A percentile compares a stretch with the other conserved stretches of the same genome.
These are phyloP conservation scores for Lithophane ornitopus DNA, from an alignment of 2,888 invertebrate species.

Conservation along the genomic window DNA sequence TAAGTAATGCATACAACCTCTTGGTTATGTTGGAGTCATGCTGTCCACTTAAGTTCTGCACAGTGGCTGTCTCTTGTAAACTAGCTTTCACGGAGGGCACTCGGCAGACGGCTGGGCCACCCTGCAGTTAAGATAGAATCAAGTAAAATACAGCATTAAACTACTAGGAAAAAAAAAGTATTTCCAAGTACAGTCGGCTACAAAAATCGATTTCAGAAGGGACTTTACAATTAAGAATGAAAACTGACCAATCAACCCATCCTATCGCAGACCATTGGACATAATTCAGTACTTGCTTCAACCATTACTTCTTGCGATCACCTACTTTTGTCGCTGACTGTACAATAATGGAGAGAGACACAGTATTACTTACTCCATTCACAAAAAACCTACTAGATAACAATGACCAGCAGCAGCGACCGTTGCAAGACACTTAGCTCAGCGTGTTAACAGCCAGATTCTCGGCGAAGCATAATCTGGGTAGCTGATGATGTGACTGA, in stretches of 20 bases:
- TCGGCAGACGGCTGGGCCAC: slow-evolving; percentile 69
- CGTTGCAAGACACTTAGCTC: background rate
- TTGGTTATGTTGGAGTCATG: slow-evolving; percentile 68
- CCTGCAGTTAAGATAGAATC: slow-evolving; percentile 63
- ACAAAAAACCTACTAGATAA: background rate
- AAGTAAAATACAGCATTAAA: background rate
- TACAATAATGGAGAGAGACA: background rate
- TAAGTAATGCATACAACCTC: slow-evolving; percentile 65
- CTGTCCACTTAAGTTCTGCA: slow-evolving; percentile 66
- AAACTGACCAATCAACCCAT: background rate
- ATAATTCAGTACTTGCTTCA: background rate
- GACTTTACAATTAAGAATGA: background rate
- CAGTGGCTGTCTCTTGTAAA: slow-evolving; percentile 75
- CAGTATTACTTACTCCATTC: background rate
- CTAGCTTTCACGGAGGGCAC: slow-evolving; percentile 78
- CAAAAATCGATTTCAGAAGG: background rate
- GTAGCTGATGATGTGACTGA: background rate
- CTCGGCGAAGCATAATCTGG: background rate
- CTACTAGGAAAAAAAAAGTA: background rate
- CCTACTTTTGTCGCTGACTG: background rate
- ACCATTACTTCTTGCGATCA: background rate
- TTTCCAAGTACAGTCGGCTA: background rate
- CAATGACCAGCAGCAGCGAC: background rate
- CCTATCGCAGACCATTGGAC: background rate
- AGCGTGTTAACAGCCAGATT: background rate